Conservation (phyloP, 1,140 invertebrate species). For the Drusus annulatus region DNA sequence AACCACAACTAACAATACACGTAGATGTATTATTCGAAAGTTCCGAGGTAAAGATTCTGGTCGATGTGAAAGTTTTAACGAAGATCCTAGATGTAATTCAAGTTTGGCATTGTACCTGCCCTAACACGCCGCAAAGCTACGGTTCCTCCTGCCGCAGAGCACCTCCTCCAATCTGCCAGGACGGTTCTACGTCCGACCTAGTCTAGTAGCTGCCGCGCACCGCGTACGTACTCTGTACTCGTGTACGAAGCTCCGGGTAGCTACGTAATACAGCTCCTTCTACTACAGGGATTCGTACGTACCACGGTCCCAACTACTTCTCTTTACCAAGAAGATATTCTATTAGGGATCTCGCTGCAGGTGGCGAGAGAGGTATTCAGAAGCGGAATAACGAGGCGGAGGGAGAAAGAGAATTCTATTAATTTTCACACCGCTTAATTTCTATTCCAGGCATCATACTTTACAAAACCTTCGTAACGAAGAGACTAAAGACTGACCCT, state of each 20-base stretch:
- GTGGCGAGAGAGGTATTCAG: constrained; percentile 43
- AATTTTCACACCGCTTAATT: constrained; percentile 53
- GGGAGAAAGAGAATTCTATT: constrained; percentile 43
- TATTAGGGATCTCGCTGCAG: constrained; percentile 45
- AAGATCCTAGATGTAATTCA: constrained; percentile 46
- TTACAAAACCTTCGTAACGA: constrained; percentile 13
- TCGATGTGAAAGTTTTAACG: constrained; percentile 38
- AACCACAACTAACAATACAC: too few relatives aligned
- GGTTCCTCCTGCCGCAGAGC: too few relatives aligned
- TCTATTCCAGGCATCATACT: constrained; percentile 40
- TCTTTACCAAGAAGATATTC: constrained; percentile 7
- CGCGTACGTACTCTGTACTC: too few relatives aligned
- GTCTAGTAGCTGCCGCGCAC: too few relatives aligned
- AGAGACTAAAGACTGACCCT: constrained; percentile 8
- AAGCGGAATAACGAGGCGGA: not conserved
- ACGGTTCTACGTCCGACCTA: too few relatives aligned
- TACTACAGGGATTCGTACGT: not conserved
- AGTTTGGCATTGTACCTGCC: constrained; percentile 17
- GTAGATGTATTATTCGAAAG: too few relatives aligned
- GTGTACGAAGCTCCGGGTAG: too few relatives aligned
- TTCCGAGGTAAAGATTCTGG: too few relatives aligned
- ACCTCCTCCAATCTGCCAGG: too few relatives aligned
- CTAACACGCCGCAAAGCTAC: not conserved
- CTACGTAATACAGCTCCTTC: not conserved
- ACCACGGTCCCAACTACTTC: constrained; percentile 1